Evolutionary conservation across 2,888 invertebrate genomes (phyloP).

Genomic region (Odontomyia ornata): DNA sequence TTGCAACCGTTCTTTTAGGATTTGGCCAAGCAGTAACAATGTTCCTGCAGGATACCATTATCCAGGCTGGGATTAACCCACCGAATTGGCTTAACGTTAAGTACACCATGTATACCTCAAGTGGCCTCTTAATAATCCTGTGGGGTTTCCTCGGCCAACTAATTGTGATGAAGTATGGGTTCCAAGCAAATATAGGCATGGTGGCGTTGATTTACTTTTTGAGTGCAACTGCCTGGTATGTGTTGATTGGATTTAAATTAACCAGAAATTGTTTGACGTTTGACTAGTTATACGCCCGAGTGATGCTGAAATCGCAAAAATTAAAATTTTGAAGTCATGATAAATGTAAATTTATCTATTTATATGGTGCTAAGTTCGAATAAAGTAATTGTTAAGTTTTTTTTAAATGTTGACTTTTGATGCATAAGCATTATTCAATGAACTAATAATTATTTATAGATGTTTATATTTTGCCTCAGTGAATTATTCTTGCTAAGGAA

Average conservation of each 20-base stretch:
- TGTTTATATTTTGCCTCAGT: too few relatives aligned
- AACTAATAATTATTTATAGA: too few relatives aligned
- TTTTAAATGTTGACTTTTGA: conserved; percentile 10
- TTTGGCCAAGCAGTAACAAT: conserved; percentile 62
- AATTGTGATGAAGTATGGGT: conserved; percentile 60
- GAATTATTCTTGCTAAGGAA: too few relatives aligned
- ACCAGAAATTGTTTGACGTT: conserved; percentile 11
- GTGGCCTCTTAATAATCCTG: conserved; percentile 59
- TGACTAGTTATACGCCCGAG: neutral
- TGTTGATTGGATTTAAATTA: conserved; percentile 29
- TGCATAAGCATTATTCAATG: too few relatives aligned
- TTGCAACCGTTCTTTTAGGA: conserved; percentile 62
- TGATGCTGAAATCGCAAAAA: neutral
- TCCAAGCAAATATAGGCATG: conserved; percentile 60
- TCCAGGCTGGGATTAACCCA: conserved; percentile 61
- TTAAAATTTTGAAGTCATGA: conserved; percentile 11
- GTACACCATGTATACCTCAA: conserved; percentile 61
- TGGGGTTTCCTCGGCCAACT: conserved; percentile 61
- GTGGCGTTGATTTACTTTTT: conserved; percentile 58
- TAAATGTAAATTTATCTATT: conserved; percentile 8
- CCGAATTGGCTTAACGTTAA: conserved; percentile 62
- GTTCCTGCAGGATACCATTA: conserved; percentile 61
- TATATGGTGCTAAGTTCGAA: conserved; percentile 37
- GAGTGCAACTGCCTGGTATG: conserved; percentile 59
- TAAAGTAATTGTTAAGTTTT: conserved; percentile 36